Evolutionary conservation across 2,888 invertebrate genomes (phyloP).

Genomic region (Leptopilina drosophilae): DNA sequence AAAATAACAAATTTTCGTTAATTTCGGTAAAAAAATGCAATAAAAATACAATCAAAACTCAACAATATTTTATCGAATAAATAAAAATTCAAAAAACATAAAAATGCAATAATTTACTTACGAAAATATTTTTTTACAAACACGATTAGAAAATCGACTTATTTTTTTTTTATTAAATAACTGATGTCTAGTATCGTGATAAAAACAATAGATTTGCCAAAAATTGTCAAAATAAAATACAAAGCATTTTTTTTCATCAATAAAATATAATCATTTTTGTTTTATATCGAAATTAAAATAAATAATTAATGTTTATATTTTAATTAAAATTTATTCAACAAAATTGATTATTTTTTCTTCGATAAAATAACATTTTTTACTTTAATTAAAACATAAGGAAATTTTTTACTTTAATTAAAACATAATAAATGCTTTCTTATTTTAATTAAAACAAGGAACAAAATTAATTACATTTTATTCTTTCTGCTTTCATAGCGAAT

Average conservation of each 20-base stretch:
- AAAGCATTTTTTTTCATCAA: too few relatives aligned
- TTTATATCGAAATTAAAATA: too few relatives aligned
- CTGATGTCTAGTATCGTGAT: too few relatives aligned
- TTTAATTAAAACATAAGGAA: slow-evolving; percentile 46
- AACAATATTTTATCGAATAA: neutral
- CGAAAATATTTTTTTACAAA: too few relatives aligned
- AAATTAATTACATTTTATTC: neutral
- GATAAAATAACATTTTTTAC: neutral
- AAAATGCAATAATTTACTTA: neutral
- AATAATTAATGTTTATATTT: slow-evolving; percentile 41
- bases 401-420: neutral
- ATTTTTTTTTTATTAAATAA: too few relatives aligned
- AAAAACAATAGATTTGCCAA: too few relatives aligned
- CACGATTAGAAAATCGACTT: too few relatives aligned
- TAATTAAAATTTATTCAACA: neutral
- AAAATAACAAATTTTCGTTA: neutral
- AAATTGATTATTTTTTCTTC: neutral
- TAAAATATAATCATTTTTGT: too few relatives aligned
- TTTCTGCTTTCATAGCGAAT: too few relatives aligned
- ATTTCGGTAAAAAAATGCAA: neutral
- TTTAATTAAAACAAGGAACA: neutral
- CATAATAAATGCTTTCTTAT: too few relatives aligned
- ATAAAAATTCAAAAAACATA: neutral
- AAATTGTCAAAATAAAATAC: too few relatives aligned
- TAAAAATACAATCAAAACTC: neutral